Evolutionary conservation across 2,888 invertebrate species (phyloP).

Genomic region (Noctua pronuba): DNA sequence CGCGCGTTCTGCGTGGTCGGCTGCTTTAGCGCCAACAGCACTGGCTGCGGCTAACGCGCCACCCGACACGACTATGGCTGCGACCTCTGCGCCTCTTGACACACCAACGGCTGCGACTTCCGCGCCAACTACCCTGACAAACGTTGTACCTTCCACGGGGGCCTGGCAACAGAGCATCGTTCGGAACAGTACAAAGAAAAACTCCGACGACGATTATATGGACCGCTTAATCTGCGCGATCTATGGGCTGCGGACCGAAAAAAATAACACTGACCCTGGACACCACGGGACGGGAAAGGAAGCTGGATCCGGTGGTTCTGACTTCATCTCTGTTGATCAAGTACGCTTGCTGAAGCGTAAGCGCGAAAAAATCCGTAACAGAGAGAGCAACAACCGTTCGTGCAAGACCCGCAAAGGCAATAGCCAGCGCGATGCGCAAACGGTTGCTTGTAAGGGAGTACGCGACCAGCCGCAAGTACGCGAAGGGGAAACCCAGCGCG

Average conservation of each 20-base stretch:
- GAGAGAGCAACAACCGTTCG: not conserved
- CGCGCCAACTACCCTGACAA: too few relatives aligned
- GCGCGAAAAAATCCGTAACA: not conserved
- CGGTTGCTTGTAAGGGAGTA: too few relatives aligned
- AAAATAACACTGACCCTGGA: not conserved
- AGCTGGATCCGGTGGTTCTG: not conserved
- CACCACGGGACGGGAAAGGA: not conserved
- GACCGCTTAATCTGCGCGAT: not conserved
- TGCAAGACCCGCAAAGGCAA: not conserved
- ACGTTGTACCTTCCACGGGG: too few relatives aligned
- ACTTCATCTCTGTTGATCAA: not conserved
- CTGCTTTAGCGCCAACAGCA: too few relatives aligned
- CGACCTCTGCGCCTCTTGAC: too few relatives aligned
- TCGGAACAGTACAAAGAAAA: not conserved
- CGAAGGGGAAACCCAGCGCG: too few relatives aligned
- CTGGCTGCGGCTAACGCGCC: too few relatives aligned
- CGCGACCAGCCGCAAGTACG: too few relatives aligned
- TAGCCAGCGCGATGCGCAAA: not conserved
- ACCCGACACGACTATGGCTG: too few relatives aligned
- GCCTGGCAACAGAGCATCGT: too few relatives aligned
- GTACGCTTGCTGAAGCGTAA: not conserved
- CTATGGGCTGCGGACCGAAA: not conserved
- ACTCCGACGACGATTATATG: not conserved
- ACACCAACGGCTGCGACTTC: not conserved
- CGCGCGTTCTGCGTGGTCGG: too few relatives aligned